Base-by-base conservation (phyloP, 2,797 vertebrate species). In the Pseudocheirus occidentalis region DNA sequence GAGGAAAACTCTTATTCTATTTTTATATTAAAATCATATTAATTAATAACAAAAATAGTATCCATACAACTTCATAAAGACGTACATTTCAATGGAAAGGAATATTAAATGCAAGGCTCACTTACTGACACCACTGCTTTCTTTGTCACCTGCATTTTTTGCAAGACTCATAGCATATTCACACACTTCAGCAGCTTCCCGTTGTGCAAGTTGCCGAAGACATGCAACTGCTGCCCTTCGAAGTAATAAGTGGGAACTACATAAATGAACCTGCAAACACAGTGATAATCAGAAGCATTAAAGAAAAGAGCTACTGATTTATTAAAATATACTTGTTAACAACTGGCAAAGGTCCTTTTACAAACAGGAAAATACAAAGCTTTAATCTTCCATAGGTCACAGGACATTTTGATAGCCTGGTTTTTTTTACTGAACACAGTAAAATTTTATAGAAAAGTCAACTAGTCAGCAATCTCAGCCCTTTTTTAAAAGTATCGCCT, bases 161-260 rank as follows among this genome's bases (percentile, higher is more conserved):
- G 99, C 99, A 13, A 99, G 99, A 96, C 99, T 99, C 99, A 99
- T 99, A 97, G 99, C 99, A 16, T 99, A 99, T 98, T 99, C 99
- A 87, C 99, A 99, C 0, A 99, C 99, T 98, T 99, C 99, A 0
- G 99, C 98, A 0, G 99, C 99, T 98, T 99, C 99, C 95, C 99
- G 99, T 97, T 99, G 99, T 56, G 99, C 99, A 5, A 99, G 99
- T 97, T 99, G 99, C 56, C 99, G 99, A 87, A 99, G 98, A 97
- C 99, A 99, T 0, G 99, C 99, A 93, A 99, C 99, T 0, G 99
- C 99, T 9, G 99, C 99, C 9, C 99, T 99, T 4, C 99, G 99
- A 91, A 99, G 98, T 93, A 99, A 97, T 98, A 99, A 98, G 96
- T 99, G 99, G 96, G 99, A 99, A 97, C 99, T 99, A 98, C 99